Conservation (phyloP, 2,113 vertebrate species). For the Myrmophylax atrothorax region DNA sequence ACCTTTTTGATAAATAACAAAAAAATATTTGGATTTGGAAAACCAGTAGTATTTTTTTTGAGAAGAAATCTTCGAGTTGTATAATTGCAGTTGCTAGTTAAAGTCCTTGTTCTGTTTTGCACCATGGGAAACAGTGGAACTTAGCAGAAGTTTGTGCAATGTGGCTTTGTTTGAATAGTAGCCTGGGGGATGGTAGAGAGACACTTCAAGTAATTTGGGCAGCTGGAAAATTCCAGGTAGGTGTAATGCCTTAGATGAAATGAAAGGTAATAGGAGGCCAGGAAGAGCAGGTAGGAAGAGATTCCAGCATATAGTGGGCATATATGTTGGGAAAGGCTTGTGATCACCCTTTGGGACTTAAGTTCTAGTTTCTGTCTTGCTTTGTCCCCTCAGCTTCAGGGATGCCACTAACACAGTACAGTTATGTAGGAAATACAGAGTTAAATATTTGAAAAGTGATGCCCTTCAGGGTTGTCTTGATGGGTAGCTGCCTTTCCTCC, state of each 20-base stretch:
- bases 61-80: background rate
- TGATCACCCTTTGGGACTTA: background rate
- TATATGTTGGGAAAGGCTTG: background rate
- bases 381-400: background rate
- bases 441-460: background rate
- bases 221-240: slow-evolving; percentile 29
- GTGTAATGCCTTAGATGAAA: background rate
- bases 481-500: background rate
- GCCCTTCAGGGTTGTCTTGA: background rate
- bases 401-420: background rate
- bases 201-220: background rate
- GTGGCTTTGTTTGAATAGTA: slow-evolving; percentile 23
- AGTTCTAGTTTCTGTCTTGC: background rate
- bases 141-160: background rate
- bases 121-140: background rate
- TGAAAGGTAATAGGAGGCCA: background rate
- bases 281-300: slow-evolving; percentile 15
- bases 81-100: background rate
- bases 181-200: background rate
- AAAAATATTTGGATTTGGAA: background rate
- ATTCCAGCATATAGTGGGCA: background rate
- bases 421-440: background rate
- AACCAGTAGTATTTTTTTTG: background rate
- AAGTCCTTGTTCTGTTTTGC: background rate
- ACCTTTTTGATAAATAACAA: background rate